These are phyloP conservation scores for Rallus crepitans DNA, from an alignment of 2,797 vertebrate species.

Conservation along the genomic window DNA sequence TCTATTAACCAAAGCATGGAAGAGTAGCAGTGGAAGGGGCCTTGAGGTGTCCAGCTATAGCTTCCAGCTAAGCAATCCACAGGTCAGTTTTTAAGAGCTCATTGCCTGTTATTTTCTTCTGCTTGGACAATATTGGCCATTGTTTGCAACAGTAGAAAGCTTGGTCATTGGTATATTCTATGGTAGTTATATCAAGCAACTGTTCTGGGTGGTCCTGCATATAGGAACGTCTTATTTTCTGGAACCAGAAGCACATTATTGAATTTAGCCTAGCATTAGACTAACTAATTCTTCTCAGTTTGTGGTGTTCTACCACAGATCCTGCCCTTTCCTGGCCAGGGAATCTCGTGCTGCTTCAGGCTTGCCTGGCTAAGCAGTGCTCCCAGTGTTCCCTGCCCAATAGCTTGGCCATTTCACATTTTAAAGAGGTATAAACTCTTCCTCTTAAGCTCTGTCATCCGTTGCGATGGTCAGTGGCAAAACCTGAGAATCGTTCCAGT, in stretches of 20 bases:
- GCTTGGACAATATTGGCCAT: not conserved
- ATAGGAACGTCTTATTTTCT: not conserved
- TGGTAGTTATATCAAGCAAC: not conserved
- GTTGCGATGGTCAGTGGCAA: not conserved
- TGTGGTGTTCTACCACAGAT: not conserved
- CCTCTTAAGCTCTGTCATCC: not conserved
- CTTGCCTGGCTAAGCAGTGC: not conserved
- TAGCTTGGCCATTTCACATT: rapidly evolving
- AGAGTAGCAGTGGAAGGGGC: not conserved
- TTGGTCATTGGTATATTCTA: not conserved
- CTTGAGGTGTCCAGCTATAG: not conserved
- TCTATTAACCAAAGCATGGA: not conserved
- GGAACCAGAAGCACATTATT: not conserved
- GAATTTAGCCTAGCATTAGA: not conserved
- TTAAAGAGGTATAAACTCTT: not conserved
- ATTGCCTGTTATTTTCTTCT: not conserved
- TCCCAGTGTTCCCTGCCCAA: not conserved
- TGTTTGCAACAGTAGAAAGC: not conserved
- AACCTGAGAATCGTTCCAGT: not conserved
- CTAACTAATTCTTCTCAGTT: not conserved
- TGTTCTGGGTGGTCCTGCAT: not conserved
- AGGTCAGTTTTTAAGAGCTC: not conserved
- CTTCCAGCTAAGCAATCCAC: not conserved
- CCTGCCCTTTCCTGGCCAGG: not conserved
- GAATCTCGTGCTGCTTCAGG: not conserved